Evolutionary conservation across 35 echinoderm and acorn worm genomes (phyloP).

Genomic region (Chiridota heheva): DNA sequence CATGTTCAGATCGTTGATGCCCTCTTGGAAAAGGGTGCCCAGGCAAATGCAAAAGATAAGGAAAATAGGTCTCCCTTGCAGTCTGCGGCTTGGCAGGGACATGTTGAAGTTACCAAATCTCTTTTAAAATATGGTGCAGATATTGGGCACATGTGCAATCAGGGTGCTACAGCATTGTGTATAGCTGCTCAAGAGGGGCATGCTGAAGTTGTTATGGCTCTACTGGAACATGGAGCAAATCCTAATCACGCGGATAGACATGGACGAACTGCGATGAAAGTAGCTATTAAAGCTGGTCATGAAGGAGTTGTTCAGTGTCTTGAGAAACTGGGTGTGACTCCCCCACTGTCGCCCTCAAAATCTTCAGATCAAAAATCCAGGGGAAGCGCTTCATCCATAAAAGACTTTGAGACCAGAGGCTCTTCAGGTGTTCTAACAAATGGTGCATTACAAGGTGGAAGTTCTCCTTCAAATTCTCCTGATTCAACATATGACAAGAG

Average conservation of each 20-base stretch:
- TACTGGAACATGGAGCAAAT: slow-evolving; percentile 89
- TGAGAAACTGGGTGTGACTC: slow-evolving; percentile 79
- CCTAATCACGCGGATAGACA: slow-evolving; percentile 95
- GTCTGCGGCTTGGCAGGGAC: slow-evolving; percentile 98
- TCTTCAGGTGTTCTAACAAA: slow-evolving; percentile 63
- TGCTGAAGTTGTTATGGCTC: slow-evolving; percentile 78
- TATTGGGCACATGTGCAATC: slow-evolving; percentile 97
- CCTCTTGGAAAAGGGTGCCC: slow-evolving; percentile 58
- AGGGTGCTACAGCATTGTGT: slow-evolving; percentile 95
- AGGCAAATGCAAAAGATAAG: slow-evolving; percentile 83
- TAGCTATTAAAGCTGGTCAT: slow-evolving; percentile 92
- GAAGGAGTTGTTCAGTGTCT: slow-evolving; percentile 75
- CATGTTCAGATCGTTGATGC: slow-evolving; percentile 78
- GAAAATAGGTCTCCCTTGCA: slow-evolving; percentile 87
- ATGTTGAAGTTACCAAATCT: slow-evolving; percentile 71
- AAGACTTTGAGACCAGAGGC: slow-evolving; percentile 47
- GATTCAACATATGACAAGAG: slow-evolving; percentile 94
- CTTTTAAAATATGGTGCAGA: slow-evolving; percentile 72
- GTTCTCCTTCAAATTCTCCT: slow-evolving; percentile 90
- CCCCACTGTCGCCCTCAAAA: slow-evolving; percentile 66
- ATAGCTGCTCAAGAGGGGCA: slow-evolving; percentile 98
- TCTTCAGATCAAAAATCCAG: slow-evolving; percentile 62
- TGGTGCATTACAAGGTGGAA: slow-evolving; percentile 58
- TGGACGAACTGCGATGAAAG: slow-evolving; percentile 94
- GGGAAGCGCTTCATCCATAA: slow-evolving; percentile 55